These are phyloP conservation scores for Porites australiensis DNA, from an alignment of 64 coral and sea anemone genomes.

Conservation along the genomic window DNA sequence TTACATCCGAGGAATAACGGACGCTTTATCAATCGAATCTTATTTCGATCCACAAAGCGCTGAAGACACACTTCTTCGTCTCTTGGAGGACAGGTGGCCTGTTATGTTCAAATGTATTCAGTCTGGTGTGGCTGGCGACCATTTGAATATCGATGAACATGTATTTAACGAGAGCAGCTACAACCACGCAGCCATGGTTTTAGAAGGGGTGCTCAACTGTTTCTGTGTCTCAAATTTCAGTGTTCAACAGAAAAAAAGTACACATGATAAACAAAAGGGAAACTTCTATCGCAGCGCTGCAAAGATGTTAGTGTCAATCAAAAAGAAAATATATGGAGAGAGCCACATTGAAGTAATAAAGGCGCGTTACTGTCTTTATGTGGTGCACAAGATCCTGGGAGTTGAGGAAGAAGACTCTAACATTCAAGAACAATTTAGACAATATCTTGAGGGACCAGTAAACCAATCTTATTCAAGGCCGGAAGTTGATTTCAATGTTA, in stretches of 20 bases:
- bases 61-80: no score
- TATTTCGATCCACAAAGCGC: no score
- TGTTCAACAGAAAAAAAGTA: not conserved
- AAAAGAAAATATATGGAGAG: not conserved
- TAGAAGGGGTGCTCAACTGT: no score
- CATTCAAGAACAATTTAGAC: not conserved
- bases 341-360: not conserved
- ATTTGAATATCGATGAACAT: no score
- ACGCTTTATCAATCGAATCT: no score
- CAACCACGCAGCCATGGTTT: no score
- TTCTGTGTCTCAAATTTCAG: no score
- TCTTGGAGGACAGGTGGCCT: no score
- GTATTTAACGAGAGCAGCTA: not conserved
- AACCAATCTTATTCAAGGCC: not conserved
- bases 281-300: not conserved
- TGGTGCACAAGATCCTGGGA: not conserved
- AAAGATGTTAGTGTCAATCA: not conserved
- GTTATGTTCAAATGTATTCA: no score
- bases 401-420: not conserved
- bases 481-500: not conserved
- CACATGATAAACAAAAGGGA: no score
- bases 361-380: not conserved
- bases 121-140: no score
- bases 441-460: not conserved
- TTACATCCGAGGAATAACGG: no score